Base-by-base conservation (phyloP, 2,888 invertebrate genomes). In the Ditula angustiorana region DNA sequence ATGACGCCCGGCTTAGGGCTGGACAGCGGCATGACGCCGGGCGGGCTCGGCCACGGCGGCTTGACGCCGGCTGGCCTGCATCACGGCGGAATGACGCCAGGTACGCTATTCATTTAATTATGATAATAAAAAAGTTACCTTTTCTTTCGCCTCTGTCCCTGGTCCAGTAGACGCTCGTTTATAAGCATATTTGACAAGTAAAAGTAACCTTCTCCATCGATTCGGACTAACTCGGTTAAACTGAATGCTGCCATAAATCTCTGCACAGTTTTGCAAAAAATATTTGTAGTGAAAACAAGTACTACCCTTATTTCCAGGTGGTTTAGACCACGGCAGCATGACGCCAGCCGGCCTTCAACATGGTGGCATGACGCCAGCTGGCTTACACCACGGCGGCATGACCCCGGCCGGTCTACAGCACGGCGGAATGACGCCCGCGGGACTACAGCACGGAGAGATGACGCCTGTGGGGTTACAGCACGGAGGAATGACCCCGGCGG, bases 241-340 rank as follows among this genome's bases (percentile, higher is more conserved):
- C n/a, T n/a, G n/a, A n/a, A n/a, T n/a, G n/a, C n/a, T n/a, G n/a
- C n/a, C n/a, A n/a, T n/a, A n/a, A n/a, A n/a, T n/a, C n/a, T n/a
- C n/a, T n/a, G n/a, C n/a, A n/a, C n/a, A n/a, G n/a, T n/a, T n/a
- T n/a, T n/a, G n/a, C n/a, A n/a, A n/a, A n/a, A n/a, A n/a, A n/a
- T n/a, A n/a, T n/a, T n/a, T n/a, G n/a, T n/a, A n/a, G n/a, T n/a
- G n/a, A n/a, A n/a, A 23, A 11, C 5, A 53, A 24, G 13, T 10
- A 16, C 10, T 46, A 10, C 21, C n/a, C n/a, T n/a, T n/a, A n/a
- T n/a, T n/a, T n/a, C n/a, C 85, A 16, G 82, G 76, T 4, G 88
- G 85, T 13, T 71, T 91, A 53, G 82, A 87, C 55, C 82, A 90
- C 62, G 89, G 88, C 1, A 83, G 87, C 11, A 83, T 90, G 79